These are phyloP conservation scores for Peromyscus maniculatus DNA, from an alignment of 2,113 vertebrate species.

Conservation along the genomic window DNA sequence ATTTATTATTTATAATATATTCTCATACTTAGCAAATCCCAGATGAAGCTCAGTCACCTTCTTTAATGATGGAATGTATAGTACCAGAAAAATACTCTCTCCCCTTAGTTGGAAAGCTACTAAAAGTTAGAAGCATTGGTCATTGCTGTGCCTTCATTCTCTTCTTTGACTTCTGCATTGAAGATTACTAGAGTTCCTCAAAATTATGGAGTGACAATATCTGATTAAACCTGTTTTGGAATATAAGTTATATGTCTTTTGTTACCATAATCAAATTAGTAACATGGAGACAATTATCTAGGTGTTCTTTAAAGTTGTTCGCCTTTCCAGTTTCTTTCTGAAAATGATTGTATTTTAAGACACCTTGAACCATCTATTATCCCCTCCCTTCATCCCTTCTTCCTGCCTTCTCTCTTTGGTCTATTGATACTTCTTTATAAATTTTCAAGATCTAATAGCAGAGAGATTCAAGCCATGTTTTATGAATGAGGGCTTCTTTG, in stretches of 20 bases:
- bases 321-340: neutral
- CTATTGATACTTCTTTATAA: neutral
- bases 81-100: neutral
- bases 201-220: neutral
- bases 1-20: neutral
- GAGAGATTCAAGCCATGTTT: neutral
- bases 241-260: neutral
- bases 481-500: neutral
- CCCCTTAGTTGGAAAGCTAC: neutral
- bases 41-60: neutral
- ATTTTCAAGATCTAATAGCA: neutral
- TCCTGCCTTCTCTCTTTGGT: neutral
- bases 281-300: neutral
- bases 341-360: neutral
- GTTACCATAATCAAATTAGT: neutral
- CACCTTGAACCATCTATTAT: neutral
- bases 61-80: neutral
- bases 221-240: neutral
- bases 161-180: neutral
- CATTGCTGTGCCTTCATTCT: neutral
- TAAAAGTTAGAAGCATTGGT: neutral
- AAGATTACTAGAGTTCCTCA: no score
- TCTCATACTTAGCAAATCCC: neutral
- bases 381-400: fast-evolving
- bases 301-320: neutral